Base-by-base conservation (phyloP, 2,113 vertebrate species). In the Cynoglossus semilaevis region DNA sequence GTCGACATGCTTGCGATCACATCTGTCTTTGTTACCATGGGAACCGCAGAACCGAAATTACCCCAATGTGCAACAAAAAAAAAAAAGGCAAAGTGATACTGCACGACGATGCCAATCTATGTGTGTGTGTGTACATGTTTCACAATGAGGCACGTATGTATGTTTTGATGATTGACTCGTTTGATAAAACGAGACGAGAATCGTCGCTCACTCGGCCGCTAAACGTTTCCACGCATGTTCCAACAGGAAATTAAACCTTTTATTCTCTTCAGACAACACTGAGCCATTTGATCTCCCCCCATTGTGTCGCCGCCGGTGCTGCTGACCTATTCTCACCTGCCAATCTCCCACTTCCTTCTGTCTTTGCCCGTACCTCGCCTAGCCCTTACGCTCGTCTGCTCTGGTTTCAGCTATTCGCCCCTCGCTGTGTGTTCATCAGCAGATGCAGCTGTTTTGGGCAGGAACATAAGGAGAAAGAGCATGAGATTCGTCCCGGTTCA, bases 1-100 rank as follows among this genome's bases (percentile, higher is more conserved):
- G 73, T 77, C 55, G 62, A 75, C 76, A 81, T 86, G 75, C 78
- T 69, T 74, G 57, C 81, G 66, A 67, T 65, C 51, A 63, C 79
- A 73, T 51, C 75, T 64, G 58, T 77, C 53, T 64, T 61, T 17
- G 85, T 87, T 86, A 68, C 85, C 87, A 88, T 86, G 87, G 87
- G 75, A 86, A 88, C 82, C 61, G 79, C 70, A 17, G 79, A 80
- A 29, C 65, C 72, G 64, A 79, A 85, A 86, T 81, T 82, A 72
- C 77, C 69, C 66, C 80, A 81, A 81, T 78, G 74, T 17, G 22
- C 77, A 49, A 58, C 59, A 79, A 82, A 82, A 80, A 62, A 79
- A 80, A 80, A 79, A 59, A 75, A 61, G 76, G 80, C 35, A 78
- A 83, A 85, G 73, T 74, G 77, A 63, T 74, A 70, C 66, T 68